These are phyloP conservation scores for Coryphaenoides rupestris DNA, from an alignment of 2,113 vertebrate genomes.

Conservation along the genomic window DNA sequence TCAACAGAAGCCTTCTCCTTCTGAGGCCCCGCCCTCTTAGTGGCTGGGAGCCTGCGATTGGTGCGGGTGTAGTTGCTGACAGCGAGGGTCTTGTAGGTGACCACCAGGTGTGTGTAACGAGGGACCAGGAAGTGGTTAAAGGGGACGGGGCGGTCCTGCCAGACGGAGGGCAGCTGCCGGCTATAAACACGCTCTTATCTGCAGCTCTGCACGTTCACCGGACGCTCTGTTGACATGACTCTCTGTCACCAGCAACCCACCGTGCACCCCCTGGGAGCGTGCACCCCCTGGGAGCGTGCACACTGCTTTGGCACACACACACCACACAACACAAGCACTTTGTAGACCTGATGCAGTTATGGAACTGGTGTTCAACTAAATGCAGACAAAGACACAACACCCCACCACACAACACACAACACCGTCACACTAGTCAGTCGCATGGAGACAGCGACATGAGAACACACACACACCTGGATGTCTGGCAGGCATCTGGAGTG, in stretches of 20 bases:
- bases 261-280: constrained; percentile 27
- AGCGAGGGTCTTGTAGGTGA: constrained; percentile 33
- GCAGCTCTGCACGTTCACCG: constrained; percentile 36
- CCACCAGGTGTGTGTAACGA: constrained; percentile 51
- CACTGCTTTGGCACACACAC: constrained; percentile 1
- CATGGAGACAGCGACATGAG: too few relatives aligned
- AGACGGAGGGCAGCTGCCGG: constrained; percentile 56
- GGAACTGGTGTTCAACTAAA: too few relatives aligned
- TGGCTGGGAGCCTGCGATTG: too few relatives aligned
- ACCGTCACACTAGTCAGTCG: too few relatives aligned
- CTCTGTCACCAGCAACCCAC: constrained; percentile 36
- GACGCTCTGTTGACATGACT: constrained; percentile 50
- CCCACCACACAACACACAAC: background rate
- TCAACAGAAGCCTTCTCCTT: too few relatives aligned
- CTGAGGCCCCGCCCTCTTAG: background rate
- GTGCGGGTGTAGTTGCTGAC: constrained; percentile 48
- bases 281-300: too few relatives aligned
- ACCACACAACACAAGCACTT: too few relatives aligned
- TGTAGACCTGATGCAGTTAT: too few relatives aligned
- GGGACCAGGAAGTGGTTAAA: constrained; percentile 64
- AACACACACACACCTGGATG: constrained; percentile 31
- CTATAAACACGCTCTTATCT: constrained; percentile 64
- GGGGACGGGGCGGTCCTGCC: constrained; percentile 54
- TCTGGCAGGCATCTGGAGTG: constrained; percentile 69
- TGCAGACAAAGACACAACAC: background rate